These are phyloP conservation scores for Hydrotaea diabolus DNA, from an alignment of 2,888 invertebrate species.

Conservation along the genomic window DNA sequence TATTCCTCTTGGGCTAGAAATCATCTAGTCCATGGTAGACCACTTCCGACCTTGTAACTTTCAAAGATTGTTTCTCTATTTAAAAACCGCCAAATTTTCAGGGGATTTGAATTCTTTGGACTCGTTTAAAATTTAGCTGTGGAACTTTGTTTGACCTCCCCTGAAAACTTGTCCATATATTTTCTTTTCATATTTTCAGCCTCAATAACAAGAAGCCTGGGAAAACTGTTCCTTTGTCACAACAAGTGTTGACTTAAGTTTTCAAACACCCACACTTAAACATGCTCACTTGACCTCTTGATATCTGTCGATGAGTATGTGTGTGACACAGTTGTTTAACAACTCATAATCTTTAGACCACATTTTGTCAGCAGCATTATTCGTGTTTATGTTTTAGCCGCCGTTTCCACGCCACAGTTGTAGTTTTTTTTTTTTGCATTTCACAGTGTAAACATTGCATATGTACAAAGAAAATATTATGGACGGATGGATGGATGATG, in stretches of 20 bases:
- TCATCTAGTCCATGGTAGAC: too few relatives aligned
- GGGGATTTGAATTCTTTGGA: too few relatives aligned
- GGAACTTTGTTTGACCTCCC: background rate
- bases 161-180: background rate
- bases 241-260: constrained; percentile 28
- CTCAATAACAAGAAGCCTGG: background rate
- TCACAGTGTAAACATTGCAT: constrained; percentile 44
- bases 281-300: constrained; percentile 25
- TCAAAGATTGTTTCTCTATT: too few relatives aligned
- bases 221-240: constrained; percentile 7
- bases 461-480: constrained; percentile 33
- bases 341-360: constrained; percentile 24
- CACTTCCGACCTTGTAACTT: too few relatives aligned
- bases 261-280: background rate
- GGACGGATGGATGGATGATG: constrained; percentile 38
- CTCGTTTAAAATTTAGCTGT: too few relatives aligned
- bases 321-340: constrained; percentile 34
- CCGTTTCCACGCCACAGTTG: too few relatives aligned
- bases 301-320: background rate
- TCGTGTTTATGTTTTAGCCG: background rate
- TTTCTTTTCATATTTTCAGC: background rate
- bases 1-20: too few relatives aligned
- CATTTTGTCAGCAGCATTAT: constrained; percentile 11
- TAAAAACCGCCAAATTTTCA: too few relatives aligned
- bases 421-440: constrained; percentile 28